A percentile compares a stretch with the other conserved stretches of the same genome.
Evolutionary conservation across 2,888 invertebrate genomes (phyloP).

Genomic region (Polydrusus pterygomalis): DNA sequence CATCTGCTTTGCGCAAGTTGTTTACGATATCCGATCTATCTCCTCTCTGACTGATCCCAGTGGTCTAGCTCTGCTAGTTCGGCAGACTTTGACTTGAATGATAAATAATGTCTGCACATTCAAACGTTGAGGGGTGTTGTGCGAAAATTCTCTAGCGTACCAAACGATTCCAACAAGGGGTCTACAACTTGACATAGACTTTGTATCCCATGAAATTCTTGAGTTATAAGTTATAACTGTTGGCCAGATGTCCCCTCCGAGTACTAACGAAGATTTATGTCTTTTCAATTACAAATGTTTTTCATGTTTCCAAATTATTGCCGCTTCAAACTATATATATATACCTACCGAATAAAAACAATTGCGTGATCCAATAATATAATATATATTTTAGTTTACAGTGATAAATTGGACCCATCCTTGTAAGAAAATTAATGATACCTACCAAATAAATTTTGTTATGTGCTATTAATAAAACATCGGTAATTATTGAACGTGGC

Average conservation of each 20-base stretch:
- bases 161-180: slow-evolving; percentile 36
- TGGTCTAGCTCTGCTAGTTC: no score
- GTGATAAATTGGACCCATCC: background rate
- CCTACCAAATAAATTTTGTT: no score
- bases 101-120: no score
- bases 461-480: background rate
- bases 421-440: background rate
- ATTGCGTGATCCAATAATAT: background rate
- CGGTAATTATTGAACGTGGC: background rate
- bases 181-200: slow-evolving; percentile 42
- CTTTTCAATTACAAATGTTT: slow-evolving; percentile 48
- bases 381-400: slow-evolving; percentile 1
- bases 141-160: slow-evolving; percentile 26
- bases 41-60: no score
- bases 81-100: no score
- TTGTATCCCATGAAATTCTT: slow-evolving; percentile 50
- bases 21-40: no score
- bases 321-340: background rate
- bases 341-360: slow-evolving; percentile 10
- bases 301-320: slow-evolving; percentile 46
- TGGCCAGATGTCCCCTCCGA: slow-evolving; percentile 43
- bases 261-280: slow-evolving; percentile 44
- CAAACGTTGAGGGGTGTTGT: no score
- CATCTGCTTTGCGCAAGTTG: no score
- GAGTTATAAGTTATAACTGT: slow-evolving; percentile 47